phyloP scores from a whole-genome alignment of 2,888 invertebrate species.

The Pristionchus exspectatus region DNA sequence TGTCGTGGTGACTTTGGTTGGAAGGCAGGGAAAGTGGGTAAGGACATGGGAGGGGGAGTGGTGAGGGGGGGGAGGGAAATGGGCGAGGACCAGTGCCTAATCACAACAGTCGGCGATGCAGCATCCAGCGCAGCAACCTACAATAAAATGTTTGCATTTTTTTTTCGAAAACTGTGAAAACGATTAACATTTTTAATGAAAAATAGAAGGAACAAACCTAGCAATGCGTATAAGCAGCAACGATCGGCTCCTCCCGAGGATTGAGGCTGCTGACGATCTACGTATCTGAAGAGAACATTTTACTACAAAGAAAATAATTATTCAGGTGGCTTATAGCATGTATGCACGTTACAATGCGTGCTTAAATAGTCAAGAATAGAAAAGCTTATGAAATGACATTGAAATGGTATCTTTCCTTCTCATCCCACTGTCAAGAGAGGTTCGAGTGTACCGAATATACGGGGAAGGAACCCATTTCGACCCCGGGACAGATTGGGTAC shows the following conservation, averaged over 20 bases:
- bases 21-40: background rate
- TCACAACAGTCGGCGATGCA: slow-evolving; percentile 64
- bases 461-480: slow-evolving; percentile 54
- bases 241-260: slow-evolving; percentile 59
- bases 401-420: background rate
- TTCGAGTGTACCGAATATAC: slow-evolving; percentile 5
- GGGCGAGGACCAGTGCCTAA: background rate
- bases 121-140: slow-evolving; percentile 61
- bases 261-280: slow-evolving; percentile 44
- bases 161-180: background rate
- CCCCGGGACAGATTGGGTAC: slow-evolving; percentile 54
- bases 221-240: slow-evolving; percentile 60
- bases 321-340: background rate
- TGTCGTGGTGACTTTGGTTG: slow-evolving; percentile 1
- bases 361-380: background rate
- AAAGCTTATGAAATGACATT: background rate
- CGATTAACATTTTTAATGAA: background rate
- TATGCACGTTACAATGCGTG: background rate
- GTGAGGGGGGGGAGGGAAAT: background rate
- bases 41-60: background rate
- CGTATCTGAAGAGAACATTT: background rate
- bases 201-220: slow-evolving; percentile 34
- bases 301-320: slow-evolving; percentile 31
- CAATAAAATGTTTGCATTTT: too few relatives aligned
- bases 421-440: slow-evolving; percentile 33